A percentile compares a stretch with the other conserved stretches of the same genome.
phyloP scores from a whole-genome alignment of 2,888 invertebrate genomes.

The Eupithecia centaureata region DNA sequence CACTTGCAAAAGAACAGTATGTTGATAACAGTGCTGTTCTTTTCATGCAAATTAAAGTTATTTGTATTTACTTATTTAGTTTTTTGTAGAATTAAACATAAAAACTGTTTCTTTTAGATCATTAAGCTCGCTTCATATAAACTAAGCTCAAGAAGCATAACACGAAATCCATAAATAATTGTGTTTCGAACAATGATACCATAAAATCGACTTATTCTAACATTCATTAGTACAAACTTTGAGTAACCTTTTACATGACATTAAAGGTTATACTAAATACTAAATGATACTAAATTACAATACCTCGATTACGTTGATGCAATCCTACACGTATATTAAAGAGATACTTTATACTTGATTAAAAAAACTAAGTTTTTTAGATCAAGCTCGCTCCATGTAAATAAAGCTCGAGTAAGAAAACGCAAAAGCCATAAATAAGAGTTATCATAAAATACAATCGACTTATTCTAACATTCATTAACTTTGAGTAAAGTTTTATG shows the following conservation, averaged over 20 bases:
- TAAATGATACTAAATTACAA: no score
- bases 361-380: background rate
- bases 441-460: slow-evolving; percentile 11
- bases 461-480: slow-evolving; percentile 28
- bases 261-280: no score
- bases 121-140: background rate
- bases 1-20: no score
- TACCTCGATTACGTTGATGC: no score
- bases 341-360: no score
- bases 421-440: slow-evolving; percentile 7
- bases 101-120: background rate
- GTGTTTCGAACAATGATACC: slow-evolving; percentile 5
- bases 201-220: slow-evolving; percentile 32
- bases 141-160: slow-evolving; percentile 11
- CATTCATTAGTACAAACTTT: slow-evolving; percentile 12
- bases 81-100: no score
- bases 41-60: no score
- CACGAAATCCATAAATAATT: slow-evolving; percentile 12
- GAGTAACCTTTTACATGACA: no score
- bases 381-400: background rate
- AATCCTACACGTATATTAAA: no score
- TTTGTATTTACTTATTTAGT: no score
- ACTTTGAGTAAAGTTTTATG: slow-evolving; percentile 21
- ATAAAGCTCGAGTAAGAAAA: slow-evolving; percentile 12
- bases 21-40: no score